phyloP scores from a whole-genome alignment of 2,113 vertebrate genomes.

The Apus apus region DNA sequence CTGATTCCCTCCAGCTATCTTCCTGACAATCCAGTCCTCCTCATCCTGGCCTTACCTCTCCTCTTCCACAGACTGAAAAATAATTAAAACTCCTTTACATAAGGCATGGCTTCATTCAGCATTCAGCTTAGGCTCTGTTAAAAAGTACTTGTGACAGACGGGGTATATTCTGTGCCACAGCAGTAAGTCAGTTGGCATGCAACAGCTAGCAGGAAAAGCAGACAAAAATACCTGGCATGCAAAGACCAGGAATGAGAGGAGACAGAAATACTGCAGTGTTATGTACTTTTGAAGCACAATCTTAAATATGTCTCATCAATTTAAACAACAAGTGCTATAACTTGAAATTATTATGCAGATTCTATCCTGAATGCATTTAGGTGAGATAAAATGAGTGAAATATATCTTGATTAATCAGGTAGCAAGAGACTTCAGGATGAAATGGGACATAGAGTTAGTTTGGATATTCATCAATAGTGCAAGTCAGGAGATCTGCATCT shows the following conservation, averaged over 20 bases:
- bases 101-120: slow-evolving; percentile 61
- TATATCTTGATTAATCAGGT: background rate
- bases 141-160: slow-evolving; percentile 59
- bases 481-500: background rate
- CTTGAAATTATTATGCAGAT: background rate
- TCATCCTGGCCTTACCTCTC: slow-evolving; percentile 36
- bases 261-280: background rate
- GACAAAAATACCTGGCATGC: slow-evolving; percentile 32
- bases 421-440: background rate
- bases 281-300: slow-evolving; percentile 22
- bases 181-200: slow-evolving; percentile 24
- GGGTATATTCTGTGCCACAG: slow-evolving; percentile 45
- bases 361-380: background rate
- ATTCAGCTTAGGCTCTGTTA: slow-evolving; percentile 64
- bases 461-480: background rate
- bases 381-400: background rate
- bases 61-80: slow-evolving; percentile 27
- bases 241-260: slow-evolving; percentile 15
- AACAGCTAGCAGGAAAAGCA: slow-evolving; percentile 36
- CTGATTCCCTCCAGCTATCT: slow-evolving; percentile 73
- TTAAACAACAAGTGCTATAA: background rate
- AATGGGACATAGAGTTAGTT: background rate
- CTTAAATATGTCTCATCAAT: background rate
- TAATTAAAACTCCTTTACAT: slow-evolving; percentile 65
- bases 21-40: slow-evolving; percentile 55